Evolutionary conservation across 1,140 invertebrate genomes (phyloP).

Genomic region (Nephila pilipes): DNA sequence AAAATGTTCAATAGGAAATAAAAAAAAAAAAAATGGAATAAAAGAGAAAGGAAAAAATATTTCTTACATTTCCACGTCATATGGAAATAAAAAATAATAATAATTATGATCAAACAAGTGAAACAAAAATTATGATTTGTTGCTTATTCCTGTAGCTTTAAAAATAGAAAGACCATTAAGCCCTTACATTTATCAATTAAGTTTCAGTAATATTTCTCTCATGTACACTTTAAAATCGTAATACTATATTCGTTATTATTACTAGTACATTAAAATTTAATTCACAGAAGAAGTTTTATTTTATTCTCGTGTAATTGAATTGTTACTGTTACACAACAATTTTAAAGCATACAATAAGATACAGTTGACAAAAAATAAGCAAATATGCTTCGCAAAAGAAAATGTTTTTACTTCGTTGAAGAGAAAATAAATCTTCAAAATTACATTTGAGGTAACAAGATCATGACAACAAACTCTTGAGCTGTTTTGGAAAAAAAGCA

Average conservation of each 20-base stretch:
- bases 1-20: no score
- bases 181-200: not conserved
- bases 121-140: no score
- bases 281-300: not conserved
- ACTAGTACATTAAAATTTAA: not conserved
- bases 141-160: no score
- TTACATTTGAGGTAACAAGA: slow-evolving; percentile 19
- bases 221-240: not conserved
- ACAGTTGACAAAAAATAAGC: not conserved
- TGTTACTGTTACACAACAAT: not conserved
- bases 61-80: no score
- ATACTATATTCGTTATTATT: not conserved
- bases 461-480: not conserved
- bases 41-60: no score
- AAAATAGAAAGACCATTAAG: no score
- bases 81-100: no score
- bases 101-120: no score
- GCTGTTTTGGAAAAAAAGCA: not conserved
- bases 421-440: not conserved
- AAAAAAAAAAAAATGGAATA: no score
- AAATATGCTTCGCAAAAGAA: not conserved
- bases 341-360: not conserved
- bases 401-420: not conserved
- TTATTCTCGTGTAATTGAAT: not conserved
- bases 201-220: not conserved